Base-by-base conservation (phyloP, 2,888 invertebrate species). In the Polymixis lichenea region DNA sequence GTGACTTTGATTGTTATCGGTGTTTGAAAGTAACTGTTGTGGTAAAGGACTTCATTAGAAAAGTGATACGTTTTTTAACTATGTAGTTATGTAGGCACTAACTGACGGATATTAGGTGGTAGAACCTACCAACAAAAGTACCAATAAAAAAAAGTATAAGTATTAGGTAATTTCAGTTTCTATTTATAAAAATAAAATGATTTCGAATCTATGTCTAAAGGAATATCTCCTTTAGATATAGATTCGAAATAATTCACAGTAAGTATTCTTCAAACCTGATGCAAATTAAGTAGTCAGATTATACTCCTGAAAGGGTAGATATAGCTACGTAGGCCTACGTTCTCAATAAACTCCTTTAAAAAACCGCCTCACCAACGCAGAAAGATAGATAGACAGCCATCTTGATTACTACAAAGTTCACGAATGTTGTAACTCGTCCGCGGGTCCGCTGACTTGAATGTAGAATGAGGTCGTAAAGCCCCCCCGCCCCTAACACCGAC, bases 391-490 rank as follows among this genome's bases (percentile, higher is more conserved):
- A 84, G 74, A 79, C 73, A 64, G 64, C 79, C 77, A 80, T 86
- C 77, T 86, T 89, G 84, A 88, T 87, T 83, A 84, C 77, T 74
- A 81, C 78, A 75, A 84, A 84, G 80, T 87, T 86, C 81, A 78
- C 78, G 83, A 83, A 88, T 83, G 81, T 86, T 79, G 83, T 88
- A 85, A 88, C 85, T 87, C 84, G 85, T 82, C 85, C 85, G 58
- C 81, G 62, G 68, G 82, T 75, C 85, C 62, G 78, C 84, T 84
- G 89, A 86, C 85, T 87, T 79, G 87, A 89, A 90, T 89, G 72
- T 82, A 61, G 78, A 88, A 86, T 84, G 78, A 86, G 78, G 56
- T 87, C 85, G 87, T 89, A 88, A 89, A 88, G 76, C 82, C 85
- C 62, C 77, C 75, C 72, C 86, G 25, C 51, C 74, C 82, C 72